A percentile compares a stretch with the other conserved stretches of the same genome.
Conservation (phyloP, 30 jellyfish, hydroid and myxozoan genomes). For the Rhopilema esculentum region DNA sequence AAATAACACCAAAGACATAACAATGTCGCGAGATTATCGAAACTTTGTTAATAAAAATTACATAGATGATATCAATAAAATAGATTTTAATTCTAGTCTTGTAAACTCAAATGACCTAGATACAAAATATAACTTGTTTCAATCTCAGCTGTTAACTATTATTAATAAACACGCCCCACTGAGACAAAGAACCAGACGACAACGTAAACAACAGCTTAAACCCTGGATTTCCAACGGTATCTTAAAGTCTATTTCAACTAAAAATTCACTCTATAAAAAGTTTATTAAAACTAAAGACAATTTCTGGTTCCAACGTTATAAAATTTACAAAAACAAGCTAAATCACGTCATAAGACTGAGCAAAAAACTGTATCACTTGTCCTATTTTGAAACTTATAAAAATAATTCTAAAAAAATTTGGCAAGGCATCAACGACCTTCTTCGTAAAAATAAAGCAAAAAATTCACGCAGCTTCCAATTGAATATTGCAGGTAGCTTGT, state of each 20-base stretch:
- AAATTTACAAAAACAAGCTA: background rate
- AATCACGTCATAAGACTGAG: background rate
- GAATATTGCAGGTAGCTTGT: background rate
- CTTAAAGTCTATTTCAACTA: conserved; percentile 8
- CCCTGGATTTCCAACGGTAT: conserved; percentile 14
- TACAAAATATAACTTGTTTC: background rate
- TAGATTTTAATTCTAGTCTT: background rate
- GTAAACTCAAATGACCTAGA: background rate
- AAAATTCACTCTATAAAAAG: background rate
- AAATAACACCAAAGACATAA: background rate
- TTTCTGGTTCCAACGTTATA: conserved; percentile 3
- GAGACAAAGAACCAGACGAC: background rate
- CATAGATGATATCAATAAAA: background rate
- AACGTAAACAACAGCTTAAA: conserved; percentile 1
- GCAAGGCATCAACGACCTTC: conserved; percentile 14
- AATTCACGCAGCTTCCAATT: background rate
- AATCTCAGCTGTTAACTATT: background rate
- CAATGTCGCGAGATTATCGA: background rate
- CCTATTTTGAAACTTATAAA: conserved; percentile 9
- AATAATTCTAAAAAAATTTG: conserved; percentile 1
- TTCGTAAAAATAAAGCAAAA: background rate
- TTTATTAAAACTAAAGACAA: background rate
- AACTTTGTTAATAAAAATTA: background rate
- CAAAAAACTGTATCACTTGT: background rate
- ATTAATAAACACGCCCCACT: conserved; percentile 17